Base-by-base conservation (phyloP, 1,140 invertebrate genomes). In the Brachionus calyciflorus region DNA sequence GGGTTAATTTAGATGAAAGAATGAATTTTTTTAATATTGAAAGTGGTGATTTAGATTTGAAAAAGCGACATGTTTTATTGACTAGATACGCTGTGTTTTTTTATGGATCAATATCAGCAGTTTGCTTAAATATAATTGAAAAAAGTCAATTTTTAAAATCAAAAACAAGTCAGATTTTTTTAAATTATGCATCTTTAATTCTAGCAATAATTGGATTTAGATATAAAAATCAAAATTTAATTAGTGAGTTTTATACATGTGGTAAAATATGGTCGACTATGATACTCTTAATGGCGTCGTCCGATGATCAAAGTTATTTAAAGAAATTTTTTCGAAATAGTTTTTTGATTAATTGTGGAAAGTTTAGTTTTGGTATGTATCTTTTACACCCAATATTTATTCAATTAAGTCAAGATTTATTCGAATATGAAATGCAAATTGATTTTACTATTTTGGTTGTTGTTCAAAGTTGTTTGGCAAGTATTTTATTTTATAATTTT, bases 321-420 rank as follows among this genome's bases (percentile, higher is more conserved):
- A 69, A 49, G 41, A 46, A 14, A 9, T 69, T 69, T 69, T 46
- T 46, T 28, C n/a, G 10, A 3, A 46, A 17, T 14, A 44, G n/a
- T 24, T 69, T 69, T 17, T 49, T 69, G 12, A 41, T 19, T n/a
- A 69, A 49, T 9, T 69, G 65, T 17, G 65, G 65, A 44, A 69
- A 41, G 44, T 48, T 44, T 28, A 69, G 65, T 28, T 69, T 21
- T 30, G 65, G 65, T 6, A 46, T 69, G 37, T 69, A 69, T 9
- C 12, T 69, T 14, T 24, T 69, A 26, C 65, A 69, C 33, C 65
- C 65, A 46, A 69, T 69, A 46, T 46, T 69, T 69, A 69, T 69
- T 26, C 65, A 60, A 33, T 5, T 33, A 0, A 60, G 26, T 60
- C 55, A 60, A 30, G 19, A 30, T 30, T 30, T 33, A 19, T 26